Evolutionary conservation across 2,797 vertebrate species (phyloP), one percentile per base, ranked within the genome.

Genomic region (Vireo griseus): DNA sequence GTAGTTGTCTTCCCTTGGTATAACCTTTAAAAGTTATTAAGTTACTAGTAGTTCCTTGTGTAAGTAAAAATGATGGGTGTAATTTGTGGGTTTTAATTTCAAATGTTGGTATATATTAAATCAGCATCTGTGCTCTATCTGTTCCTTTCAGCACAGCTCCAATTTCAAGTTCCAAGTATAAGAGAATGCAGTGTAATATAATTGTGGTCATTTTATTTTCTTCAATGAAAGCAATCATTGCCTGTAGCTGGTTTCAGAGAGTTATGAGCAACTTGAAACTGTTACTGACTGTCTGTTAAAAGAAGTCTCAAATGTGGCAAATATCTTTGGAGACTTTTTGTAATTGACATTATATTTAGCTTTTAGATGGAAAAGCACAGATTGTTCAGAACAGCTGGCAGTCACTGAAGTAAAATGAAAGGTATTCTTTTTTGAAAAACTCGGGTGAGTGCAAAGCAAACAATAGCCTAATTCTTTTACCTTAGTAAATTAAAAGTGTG

Each of bases 191-290:
- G 62, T 92, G 73, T 88, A 69, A 94, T 90, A 73, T 66, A 92
- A 93, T 87, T 90, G 78, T 85, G 71, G 83, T 86, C 25, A 92
- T 96, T 96, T 96, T 95, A 88, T 96, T 95, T 96, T 95, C 57
- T 88, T 95, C 78, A 95, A 67, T 95, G 62, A 94, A 95, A 81
- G 13, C 54, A 91, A 78, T 92, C 52, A 57, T 82, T 79, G 47
- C 40, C 50, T 89, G 37, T 85, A 95, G 44, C 81, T 83, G 75
- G 8, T 94, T 90, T 84, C 58, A 74, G 73, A 94, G 76, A 33
- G 52, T 66, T 88, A 39, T 45, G 50, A 92, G 22, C n/a, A 95
- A 68, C 88, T 81, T 90, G 35, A 78, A 90, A 86, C n/a, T 58
- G 29, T 94, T 94, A 58, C 42, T 68, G 74, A 80, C 73, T 76